These are phyloP conservation scores for Ligdia adustata DNA, from an alignment of 2,888 invertebrate genomes.

Conservation along the genomic window DNA sequence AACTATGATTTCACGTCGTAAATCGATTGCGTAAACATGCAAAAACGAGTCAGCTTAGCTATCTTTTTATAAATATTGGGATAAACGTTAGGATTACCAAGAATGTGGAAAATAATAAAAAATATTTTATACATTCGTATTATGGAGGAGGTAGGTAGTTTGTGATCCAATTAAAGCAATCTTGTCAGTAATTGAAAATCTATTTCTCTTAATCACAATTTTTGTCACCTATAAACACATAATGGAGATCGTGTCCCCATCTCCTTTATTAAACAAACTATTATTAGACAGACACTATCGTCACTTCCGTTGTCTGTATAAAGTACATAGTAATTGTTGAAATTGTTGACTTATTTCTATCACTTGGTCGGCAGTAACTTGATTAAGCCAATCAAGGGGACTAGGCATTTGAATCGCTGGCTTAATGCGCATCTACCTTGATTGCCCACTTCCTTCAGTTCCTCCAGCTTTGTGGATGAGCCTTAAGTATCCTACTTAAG, in stretches of 20 bases:
- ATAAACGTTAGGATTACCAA: no score
- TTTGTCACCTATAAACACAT: no score
- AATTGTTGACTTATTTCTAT: constrained; percentile 52
- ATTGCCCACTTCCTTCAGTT: constrained; percentile 36
- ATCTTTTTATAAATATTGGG: no score
- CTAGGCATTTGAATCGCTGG: constrained; percentile 40
- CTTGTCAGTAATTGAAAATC: no score
- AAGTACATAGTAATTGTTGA: no score
- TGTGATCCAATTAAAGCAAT: no score
- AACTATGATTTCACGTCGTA: constrained; percentile 10
- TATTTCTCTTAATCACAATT: no score
- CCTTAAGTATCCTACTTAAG: constrained; percentile 10
- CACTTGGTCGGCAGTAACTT: constrained; percentile 52
- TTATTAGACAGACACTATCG: constrained; percentile 31
- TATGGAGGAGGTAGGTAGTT: no score
- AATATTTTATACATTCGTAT: no score
- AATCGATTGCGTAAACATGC: constrained; percentile 9
- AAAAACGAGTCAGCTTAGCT: no score
- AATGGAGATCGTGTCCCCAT: constrained; percentile 3
- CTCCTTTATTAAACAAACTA: constrained; percentile 15
- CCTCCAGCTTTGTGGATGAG: constrained; percentile 18
- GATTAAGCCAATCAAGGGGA: constrained; percentile 48
- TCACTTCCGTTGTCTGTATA: constrained; percentile 55
- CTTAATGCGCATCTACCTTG: constrained; percentile 35
- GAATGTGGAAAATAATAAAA: no score